Percentiles rank a stretch among this genome's conserved stretches.
Evolutionary conservation across 2,113 vertebrate species (phyloP).

Genomic region (Eudyptes chrysolophus): DNA sequence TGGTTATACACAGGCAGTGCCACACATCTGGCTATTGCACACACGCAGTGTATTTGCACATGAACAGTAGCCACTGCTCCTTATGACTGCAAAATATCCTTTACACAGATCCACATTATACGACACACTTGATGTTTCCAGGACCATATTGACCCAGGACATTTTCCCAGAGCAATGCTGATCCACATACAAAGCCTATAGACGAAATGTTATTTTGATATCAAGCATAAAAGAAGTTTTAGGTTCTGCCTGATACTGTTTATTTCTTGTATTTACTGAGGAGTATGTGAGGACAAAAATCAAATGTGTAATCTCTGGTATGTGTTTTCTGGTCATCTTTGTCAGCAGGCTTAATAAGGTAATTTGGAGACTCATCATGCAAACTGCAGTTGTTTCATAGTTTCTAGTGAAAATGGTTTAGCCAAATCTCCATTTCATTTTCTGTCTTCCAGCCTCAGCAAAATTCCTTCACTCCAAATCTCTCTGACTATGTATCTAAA

Average conservation of each 20-base stretch:
- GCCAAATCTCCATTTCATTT: neutral
- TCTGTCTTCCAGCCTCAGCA: neutral
- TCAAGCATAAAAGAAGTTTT: neutral
- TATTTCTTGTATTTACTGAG: neutral
- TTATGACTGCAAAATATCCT: neutral
- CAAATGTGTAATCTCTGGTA: neutral
- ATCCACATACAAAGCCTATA: neutral
- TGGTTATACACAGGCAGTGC: rapidly evolving
- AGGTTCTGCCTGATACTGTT: neutral
- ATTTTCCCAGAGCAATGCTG: neutral
- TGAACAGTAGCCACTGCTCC: neutral
- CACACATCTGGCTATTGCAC: neutral
- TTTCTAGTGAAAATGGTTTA: neutral
- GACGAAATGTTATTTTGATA: neutral
- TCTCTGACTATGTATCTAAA: neutral
- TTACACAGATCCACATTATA: neutral
- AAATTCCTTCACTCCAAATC: neutral
- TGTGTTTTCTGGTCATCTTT: neutral
- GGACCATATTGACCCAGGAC: neutral
- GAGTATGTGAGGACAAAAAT: neutral
- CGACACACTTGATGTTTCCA: neutral
- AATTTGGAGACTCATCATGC: neutral
- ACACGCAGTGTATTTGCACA: neutral
- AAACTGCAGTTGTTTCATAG: neutral
- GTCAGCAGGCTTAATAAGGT: neutral